phyloP scores from a whole-genome alignment of 92 coral and sea anemone genomes.

The Heliopora coerulea region DNA sequence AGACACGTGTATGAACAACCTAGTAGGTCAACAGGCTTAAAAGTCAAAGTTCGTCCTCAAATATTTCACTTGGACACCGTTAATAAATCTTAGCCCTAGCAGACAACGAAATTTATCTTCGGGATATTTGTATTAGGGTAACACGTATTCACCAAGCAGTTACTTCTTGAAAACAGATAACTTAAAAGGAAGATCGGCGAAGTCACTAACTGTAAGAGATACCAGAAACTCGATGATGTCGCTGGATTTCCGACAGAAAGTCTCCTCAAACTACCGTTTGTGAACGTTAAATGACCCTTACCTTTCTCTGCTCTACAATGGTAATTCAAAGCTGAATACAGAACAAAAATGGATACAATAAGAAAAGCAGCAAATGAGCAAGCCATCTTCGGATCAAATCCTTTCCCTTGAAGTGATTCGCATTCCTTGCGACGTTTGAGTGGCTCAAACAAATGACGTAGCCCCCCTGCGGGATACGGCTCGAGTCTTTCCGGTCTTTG shows the following conservation, averaged over 20 bases:
- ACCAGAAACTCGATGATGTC: not conserved
- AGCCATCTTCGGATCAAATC: not conserved
- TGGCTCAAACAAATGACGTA: not conserved
- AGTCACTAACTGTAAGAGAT: not conserved
- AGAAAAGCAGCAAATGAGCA: not conserved
- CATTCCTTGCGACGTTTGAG: not conserved
- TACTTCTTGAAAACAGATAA: too few species aligned
- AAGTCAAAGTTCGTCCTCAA: too few species aligned
- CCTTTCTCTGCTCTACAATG: slow-evolving; percentile 29
- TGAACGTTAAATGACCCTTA: not conserved
- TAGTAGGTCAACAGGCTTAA: not conserved
- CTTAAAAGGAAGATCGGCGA: too few species aligned
- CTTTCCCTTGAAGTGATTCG: not conserved
- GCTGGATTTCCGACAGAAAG: not conserved
- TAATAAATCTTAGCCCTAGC: too few species aligned
- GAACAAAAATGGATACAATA: not conserved
- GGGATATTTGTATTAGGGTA: too few species aligned
- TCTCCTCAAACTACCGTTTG: not conserved
- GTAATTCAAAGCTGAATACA: not conserved
- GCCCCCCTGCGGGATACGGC: slow-evolving; percentile 37
- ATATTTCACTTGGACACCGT: too few species aligned
- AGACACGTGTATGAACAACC: not conserved
- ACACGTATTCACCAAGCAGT: too few species aligned
- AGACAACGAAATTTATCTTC: too few species aligned
- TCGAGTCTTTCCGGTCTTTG: not conserved